phyloP scores from a whole-genome alignment of 2,888 invertebrate genomes.

The Malthinus seriepunctatus region DNA sequence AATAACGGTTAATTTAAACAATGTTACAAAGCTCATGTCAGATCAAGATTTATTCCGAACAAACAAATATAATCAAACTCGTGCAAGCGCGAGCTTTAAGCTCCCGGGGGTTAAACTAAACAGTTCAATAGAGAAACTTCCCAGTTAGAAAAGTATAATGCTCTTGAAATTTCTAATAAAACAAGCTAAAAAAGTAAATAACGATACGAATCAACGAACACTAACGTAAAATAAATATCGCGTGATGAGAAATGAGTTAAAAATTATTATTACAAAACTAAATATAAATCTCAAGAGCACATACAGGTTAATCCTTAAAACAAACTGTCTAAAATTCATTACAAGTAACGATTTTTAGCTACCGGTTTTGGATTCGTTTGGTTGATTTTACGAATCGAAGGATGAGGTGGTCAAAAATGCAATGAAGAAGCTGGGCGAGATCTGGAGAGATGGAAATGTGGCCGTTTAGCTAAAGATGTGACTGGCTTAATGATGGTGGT shows the following conservation, averaged over 20 bases:
- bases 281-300: too few species aligned
- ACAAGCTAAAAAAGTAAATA: slow-evolving; percentile 25
- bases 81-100: slow-evolving; percentile 30
- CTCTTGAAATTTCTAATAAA: slow-evolving; percentile 27
- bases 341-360: too few species aligned
- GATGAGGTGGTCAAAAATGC: too few species aligned
- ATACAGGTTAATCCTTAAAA: too few species aligned
- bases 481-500: too few species aligned
- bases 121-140: slow-evolving; percentile 32
- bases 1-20: slow-evolving; percentile 27
- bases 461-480: too few species aligned
- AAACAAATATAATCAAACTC: slow-evolving; percentile 41
- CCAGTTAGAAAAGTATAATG: slow-evolving; percentile 26
- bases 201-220: slow-evolving; percentile 14
- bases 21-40: slow-evolving; percentile 25
- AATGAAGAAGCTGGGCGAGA: too few species aligned
- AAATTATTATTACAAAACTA: too few species aligned
- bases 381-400: too few species aligned
- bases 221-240: slow-evolving; percentile 1
- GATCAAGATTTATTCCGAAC: slow-evolving; percentile 39
- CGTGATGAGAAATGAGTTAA: background rate
- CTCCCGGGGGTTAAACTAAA: slow-evolving; percentile 34
- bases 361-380: too few species aligned
- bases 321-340: too few species aligned
- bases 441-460: too few species aligned